A percentile compares a stretch with the other conserved stretches of the same genome.
phyloP scores from a whole-genome alignment of 2,888 invertebrate genomes.

The Cataglyphis rosenhaueri region DNA sequence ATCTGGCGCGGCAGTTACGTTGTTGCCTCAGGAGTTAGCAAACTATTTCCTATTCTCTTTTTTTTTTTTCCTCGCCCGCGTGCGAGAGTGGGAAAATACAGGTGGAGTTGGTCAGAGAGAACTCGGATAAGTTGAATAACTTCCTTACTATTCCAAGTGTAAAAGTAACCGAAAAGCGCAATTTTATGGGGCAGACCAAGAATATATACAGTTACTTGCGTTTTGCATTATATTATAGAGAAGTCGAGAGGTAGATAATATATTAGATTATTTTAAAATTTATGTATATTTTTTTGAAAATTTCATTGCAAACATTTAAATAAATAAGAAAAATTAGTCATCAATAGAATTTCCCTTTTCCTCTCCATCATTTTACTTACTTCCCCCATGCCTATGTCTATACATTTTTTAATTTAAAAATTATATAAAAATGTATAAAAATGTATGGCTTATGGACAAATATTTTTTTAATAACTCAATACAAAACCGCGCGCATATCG shows the following conservation, averaged over 20 bases:
- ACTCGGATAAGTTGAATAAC: slow-evolving; percentile 8
- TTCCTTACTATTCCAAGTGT: slow-evolving; percentile 15
- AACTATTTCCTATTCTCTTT: slow-evolving; percentile 29
- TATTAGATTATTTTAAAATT: neutral
- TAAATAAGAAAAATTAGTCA: neutral
- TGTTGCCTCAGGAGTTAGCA: slow-evolving; percentile 36
- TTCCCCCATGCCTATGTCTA: neutral
- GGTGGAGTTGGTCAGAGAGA: slow-evolving; percentile 35
- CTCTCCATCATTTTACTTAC: neutral
- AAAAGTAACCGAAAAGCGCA: neutral
- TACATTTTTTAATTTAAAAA: neutral
- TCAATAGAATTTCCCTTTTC: neutral
- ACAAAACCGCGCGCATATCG: neutral
- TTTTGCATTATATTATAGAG: neutral
- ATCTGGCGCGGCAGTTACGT: slow-evolving; percentile 27
- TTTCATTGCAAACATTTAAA: neutral
- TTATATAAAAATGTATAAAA: neutral
- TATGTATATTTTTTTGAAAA: neutral
- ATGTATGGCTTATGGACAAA: neutral
- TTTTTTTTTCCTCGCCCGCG: slow-evolving; percentile 3
- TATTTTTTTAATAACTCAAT: neutral
- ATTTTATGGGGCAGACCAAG: neutral
- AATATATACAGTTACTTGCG: neutral
- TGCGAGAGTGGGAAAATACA: slow-evolving; percentile 47
- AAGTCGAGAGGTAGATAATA: neutral